These are phyloP conservation scores for Drosophila paracracens DNA, from an alignment of 2,888 invertebrate species.

Conservation along the genomic window DNA sequence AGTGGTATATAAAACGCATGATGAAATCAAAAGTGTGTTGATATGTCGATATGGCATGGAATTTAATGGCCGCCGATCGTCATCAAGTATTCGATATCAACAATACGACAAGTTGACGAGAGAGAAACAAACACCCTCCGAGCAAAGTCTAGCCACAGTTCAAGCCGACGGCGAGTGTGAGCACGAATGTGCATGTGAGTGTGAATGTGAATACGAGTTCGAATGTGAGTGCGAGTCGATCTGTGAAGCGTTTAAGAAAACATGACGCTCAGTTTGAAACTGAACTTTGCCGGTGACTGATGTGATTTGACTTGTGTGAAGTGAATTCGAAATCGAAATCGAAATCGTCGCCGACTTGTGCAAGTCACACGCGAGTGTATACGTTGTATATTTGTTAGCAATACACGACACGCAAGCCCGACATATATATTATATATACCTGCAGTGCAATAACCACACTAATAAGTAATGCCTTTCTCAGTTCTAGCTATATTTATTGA, in stretches of 20 bases:
- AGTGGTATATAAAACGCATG: not conserved
- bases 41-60: conserved; percentile 4
- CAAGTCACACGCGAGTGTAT: conserved; percentile 54
- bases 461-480: conserved; percentile 17
- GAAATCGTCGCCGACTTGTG: conserved; percentile 44
- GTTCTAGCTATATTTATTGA: conserved; percentile 8
- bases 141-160: not conserved
- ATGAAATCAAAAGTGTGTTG: conserved; percentile 39
- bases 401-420: conserved; percentile 46
- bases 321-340: not conserved
- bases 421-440: conserved; percentile 25
- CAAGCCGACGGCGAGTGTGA: conserved; percentile 6
- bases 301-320: conserved; percentile 25
- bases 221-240: conserved; percentile 20
- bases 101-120: conserved; percentile 41
- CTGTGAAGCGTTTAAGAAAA: conserved; percentile 12
- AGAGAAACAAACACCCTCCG: conserved; percentile 9
- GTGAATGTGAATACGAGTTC: not conserved
- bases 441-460: conserved; percentile 23
- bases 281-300: conserved; percentile 45
- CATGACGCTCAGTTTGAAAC: conserved; percentile 50
- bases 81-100: conserved; percentile 37
- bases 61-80: conserved; percentile 30
- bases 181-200: not conserved
- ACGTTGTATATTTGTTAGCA: conserved; percentile 42